Evolutionary conservation across 2,113 vertebrate species (phyloP).

Genomic region (Solenodon paradoxus): DNA sequence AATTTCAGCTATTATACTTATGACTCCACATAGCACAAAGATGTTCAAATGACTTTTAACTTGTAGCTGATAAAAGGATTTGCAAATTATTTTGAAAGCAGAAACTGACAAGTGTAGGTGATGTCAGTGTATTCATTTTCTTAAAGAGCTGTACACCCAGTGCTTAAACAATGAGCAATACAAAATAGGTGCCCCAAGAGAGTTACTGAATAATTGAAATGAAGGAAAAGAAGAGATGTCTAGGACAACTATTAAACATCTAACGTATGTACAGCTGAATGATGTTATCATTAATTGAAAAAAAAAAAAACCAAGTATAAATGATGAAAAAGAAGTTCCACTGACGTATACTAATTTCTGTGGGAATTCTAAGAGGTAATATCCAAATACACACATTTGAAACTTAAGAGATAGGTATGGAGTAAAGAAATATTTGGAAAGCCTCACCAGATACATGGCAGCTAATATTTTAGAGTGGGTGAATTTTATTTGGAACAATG

Average conservation of each 20-base stretch:
- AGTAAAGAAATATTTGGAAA: background rate
- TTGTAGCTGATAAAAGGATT: background rate
- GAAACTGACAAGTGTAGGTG: background rate
- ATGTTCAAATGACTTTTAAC: background rate
- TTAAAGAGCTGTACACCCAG: background rate
- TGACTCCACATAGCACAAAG: background rate
- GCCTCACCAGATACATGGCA: background rate
- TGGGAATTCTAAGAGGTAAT: background rate
- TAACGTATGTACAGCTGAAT: background rate
- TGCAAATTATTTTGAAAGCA: background rate
- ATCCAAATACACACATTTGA: background rate
- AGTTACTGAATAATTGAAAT: background rate
- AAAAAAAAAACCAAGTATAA: background rate
- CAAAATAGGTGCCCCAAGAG: background rate
- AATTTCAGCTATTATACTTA: constrained; percentile 8
- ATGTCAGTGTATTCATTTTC: background rate
- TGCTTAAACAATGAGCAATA: background rate
- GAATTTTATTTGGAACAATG: background rate
- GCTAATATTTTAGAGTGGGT: too few species aligned
- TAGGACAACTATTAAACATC: background rate
- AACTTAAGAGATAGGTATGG: background rate
- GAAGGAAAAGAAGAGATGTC: background rate
- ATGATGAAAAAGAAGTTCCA: background rate
- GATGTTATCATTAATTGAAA: background rate
- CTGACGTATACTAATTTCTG: background rate